These are phyloP conservation scores for Petrolisthes cinctipes DNA, from an alignment of 2,888 invertebrate genomes.

Conservation along the genomic window DNA sequence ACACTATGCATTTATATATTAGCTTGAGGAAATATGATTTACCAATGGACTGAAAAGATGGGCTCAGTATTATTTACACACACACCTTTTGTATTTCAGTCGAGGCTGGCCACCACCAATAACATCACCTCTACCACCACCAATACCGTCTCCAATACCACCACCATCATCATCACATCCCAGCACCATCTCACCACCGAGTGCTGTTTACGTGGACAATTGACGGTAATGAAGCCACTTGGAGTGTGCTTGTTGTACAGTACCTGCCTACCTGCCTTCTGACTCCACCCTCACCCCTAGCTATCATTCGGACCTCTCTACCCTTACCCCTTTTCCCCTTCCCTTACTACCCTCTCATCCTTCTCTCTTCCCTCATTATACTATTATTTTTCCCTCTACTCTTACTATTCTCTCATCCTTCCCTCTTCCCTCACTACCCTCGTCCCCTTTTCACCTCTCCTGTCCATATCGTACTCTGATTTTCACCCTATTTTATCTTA, in stretches of 20 bases:
- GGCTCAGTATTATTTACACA: neutral
- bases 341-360: neutral
- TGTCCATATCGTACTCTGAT: too few relatives aligned
- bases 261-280: neutral
- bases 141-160: neutral
- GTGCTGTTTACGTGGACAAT: too few relatives aligned
- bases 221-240: too few relatives aligned
- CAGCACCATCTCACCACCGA: neutral
- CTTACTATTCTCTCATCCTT: neutral
- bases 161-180: neutral
- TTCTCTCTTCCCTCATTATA: too few relatives aligned
- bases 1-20: too few relatives aligned
- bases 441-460: too few relatives aligned
- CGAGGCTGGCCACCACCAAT: conserved; percentile 2
- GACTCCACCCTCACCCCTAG: neutral
- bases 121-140: neutral
- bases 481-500: too few relatives aligned
- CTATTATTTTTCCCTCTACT: neutral
- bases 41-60: too few relatives aligned
- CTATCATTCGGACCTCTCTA: neutral
- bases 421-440: too few relatives aligned
- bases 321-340: neutral
- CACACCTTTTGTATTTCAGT: neutral
- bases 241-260: too few relatives aligned
- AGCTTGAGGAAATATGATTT: too few relatives aligned